Conservation (phyloP, 2,888 invertebrate species). For the Tigriopus californicus region DNA sequence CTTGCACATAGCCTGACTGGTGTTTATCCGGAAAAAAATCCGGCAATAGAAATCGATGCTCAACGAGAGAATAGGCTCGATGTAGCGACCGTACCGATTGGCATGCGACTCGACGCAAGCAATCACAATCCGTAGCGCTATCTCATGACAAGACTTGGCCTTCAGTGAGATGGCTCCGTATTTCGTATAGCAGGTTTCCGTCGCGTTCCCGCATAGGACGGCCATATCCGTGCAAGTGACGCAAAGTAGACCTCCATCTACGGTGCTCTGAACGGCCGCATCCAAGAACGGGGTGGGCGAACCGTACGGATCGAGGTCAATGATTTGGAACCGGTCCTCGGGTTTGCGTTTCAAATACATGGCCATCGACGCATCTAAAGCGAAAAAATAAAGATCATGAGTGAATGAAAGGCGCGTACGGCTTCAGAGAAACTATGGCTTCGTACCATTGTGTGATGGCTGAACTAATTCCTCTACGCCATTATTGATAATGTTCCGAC, state of each 20-base stretch:
- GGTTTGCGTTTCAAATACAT: conserved; percentile 8
- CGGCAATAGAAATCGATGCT: conserved; percentile 93
- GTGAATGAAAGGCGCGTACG: too few relatives aligned
- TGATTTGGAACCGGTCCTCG: conserved; percentile 51
- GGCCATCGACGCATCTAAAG: background rate
- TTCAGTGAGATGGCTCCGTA: conserved; percentile 78
- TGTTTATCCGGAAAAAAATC: conserved; percentile 23
- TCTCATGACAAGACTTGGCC: conserved; percentile 79
- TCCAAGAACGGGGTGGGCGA: conserved; percentile 83
- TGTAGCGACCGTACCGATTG: conserved; percentile 76
- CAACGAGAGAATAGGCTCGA: conserved; percentile 68
- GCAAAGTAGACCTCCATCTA: conserved; percentile 51
- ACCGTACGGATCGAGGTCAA: conserved; percentile 95
- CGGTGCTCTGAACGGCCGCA: conserved; percentile 45
- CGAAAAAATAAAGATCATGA: background rate
- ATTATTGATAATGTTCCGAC: conserved; percentile 55
- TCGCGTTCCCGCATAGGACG: conserved; percentile 79
- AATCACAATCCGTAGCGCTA: conserved; percentile 67
- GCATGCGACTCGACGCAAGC: conserved; percentile 80
- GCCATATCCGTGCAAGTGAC: conserved; percentile 95
- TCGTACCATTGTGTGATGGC: conserved; percentile 49
- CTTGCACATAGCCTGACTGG: conserved; percentile 28
- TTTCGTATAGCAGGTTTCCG: conserved; percentile 79
- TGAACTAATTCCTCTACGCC: conserved; percentile 48
- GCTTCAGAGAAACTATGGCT: background rate